Conservation (phyloP, 1,140 invertebrate species). For the Dendroctonus ponderosae region DNA sequence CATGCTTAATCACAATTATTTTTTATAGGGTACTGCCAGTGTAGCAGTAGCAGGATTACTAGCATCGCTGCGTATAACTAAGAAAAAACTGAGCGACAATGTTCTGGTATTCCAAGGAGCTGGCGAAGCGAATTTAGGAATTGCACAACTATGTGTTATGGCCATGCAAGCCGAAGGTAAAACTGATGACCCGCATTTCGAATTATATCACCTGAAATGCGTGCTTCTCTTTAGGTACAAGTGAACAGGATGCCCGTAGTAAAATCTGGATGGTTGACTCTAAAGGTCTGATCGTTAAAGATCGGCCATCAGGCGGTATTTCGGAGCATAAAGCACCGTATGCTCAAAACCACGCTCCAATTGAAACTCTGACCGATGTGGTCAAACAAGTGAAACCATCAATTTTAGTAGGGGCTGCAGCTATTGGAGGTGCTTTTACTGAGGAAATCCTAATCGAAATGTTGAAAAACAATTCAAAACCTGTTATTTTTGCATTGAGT, state of each 20-base stretch:
- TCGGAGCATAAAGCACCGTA: slow-evolving; percentile 75
- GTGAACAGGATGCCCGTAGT: slow-evolving; percentile 65
- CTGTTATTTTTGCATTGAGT: slow-evolving; percentile 92
- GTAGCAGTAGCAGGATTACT: slow-evolving; percentile 90
- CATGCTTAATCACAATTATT: neutral
- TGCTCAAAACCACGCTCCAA: slow-evolving; percentile 68
- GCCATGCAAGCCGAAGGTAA: slow-evolving; percentile 81
- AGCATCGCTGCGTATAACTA: slow-evolving; percentile 77
- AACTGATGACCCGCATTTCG: neutral
- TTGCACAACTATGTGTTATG: slow-evolving; percentile 82
- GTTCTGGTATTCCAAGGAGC: slow-evolving; percentile 89
- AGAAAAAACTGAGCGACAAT: slow-evolving; percentile 74
- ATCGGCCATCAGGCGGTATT: slow-evolving; percentile 71
- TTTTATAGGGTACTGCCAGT: slow-evolving; percentile 69
- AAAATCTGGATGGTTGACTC: slow-evolving; percentile 75
- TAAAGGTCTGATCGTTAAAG: slow-evolving; percentile 75
- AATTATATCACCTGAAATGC: neutral
- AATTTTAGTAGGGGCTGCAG: slow-evolving; percentile 82
- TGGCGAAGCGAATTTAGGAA: slow-evolving; percentile 74
- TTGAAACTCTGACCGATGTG: slow-evolving; percentile 72
- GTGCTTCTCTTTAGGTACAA: slow-evolving; percentile 43
- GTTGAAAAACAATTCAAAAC: slow-evolving; percentile 71
- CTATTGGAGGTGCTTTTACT: slow-evolving; percentile 82
- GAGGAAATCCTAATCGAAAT: slow-evolving; percentile 79
- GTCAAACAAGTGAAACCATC: slow-evolving; percentile 78